Conservation (phyloP, 2,113 vertebrate genomes). For the Perca flavescens region DNA sequence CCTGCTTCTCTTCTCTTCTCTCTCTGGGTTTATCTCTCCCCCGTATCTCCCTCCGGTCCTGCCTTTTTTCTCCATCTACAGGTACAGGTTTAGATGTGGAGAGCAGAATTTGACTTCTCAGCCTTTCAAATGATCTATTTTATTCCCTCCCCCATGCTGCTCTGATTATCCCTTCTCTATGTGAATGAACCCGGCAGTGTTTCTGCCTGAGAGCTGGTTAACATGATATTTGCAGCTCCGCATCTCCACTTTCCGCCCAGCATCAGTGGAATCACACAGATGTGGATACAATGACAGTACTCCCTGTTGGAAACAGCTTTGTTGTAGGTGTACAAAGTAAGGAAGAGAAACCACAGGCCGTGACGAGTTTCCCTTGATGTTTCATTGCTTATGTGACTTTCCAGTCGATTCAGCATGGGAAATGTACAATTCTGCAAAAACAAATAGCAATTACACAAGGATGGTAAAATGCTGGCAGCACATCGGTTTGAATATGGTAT, state of each 20-base stretch:
- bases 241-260: constrained; percentile 22
- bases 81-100: constrained; percentile 16
- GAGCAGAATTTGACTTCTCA: constrained; percentile 26
- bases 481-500: neutral
- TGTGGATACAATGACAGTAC: constrained; percentile 10
- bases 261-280: constrained; percentile 37
- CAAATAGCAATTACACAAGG: constrained; percentile 46
- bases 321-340: constrained; percentile 6
- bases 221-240: constrained; percentile 19
- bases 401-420: constrained; percentile 27
- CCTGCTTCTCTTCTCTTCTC: neutral
- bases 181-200: constrained; percentile 9
- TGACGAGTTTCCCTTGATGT: constrained; percentile 24
- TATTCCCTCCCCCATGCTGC: constrained; percentile 7
- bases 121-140: constrained; percentile 22
- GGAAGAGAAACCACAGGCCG: constrained; percentile 5
- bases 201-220: constrained; percentile 27
- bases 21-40: neutral
- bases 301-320: constrained; percentile 50
- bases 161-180: constrained; percentile 37
- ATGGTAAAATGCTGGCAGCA: neutral
- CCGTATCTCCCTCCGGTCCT: too few relatives aligned
- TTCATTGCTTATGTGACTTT: constrained; percentile 45
- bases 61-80: neutral
- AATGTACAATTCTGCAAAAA: constrained; percentile 49